Percentiles rank a stretch among this genome's conserved stretches.
phyloP scores from a whole-genome alignment of 2,888 invertebrate species.

The Microplitis deprimator region DNA sequence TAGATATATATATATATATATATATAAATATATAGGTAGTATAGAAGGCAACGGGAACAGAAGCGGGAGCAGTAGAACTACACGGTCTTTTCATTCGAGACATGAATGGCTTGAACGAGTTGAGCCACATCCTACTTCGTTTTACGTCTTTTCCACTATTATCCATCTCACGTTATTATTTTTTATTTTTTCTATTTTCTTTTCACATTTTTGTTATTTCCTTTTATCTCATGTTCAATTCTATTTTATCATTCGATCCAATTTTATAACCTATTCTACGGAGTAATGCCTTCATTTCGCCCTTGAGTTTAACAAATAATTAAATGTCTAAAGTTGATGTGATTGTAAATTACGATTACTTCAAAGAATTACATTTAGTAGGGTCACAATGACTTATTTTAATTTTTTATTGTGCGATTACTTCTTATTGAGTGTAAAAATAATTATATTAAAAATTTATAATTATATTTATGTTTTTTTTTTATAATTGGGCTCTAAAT shows the following conservation, averaged over 20 bases:
- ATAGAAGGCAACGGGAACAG: neutral
- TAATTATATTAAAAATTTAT: too few species aligned
- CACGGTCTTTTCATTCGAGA: constrained; percentile 67
- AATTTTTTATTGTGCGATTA: too few species aligned
- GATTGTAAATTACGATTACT: too few species aligned
- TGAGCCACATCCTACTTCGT: constrained; percentile 65
- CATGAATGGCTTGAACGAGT: constrained; percentile 71
- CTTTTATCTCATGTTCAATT: neutral
- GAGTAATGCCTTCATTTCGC: too few species aligned
- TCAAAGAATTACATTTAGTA: too few species aligned
- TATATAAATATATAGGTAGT: neutral
- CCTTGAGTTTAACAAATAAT: too few species aligned
- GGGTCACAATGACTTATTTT: too few species aligned
- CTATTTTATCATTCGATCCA: neutral
- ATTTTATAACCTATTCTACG: too few species aligned
- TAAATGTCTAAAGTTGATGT: too few species aligned
- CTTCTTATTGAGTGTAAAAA: too few species aligned
- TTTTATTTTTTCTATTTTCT: neutral
- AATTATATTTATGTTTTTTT: too few species aligned
- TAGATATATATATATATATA: neutral
- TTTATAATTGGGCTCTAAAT: too few species aligned
- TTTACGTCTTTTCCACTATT: constrained; percentile 21
- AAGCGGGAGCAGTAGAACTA: constrained; percentile 27
- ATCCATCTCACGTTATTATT: neutral
- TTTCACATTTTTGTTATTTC: neutral